Conservation (phyloP, 2,797 vertebrate species). For the Micrastur ruficollis region DNA sequence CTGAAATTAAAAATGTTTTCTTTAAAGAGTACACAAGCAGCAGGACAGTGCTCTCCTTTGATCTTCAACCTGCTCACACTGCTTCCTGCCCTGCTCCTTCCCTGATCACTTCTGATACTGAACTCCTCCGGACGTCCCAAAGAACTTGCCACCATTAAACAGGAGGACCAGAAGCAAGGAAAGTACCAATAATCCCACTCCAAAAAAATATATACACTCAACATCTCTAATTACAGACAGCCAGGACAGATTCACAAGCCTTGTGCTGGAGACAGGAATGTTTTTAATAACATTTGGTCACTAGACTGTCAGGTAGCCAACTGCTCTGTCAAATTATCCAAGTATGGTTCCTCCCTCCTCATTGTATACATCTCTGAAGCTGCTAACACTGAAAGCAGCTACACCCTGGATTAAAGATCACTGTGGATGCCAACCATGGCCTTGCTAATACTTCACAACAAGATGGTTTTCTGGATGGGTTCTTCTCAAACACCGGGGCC, state of each 20-base stretch:
- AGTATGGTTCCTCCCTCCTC: neutral
- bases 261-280: neutral
- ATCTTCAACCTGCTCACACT: neutral
- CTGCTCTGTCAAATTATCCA: neutral
- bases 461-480: neutral
- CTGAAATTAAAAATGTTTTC: neutral
- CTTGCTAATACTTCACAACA: neutral
- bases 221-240: conserved; percentile 21
- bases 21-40: neutral
- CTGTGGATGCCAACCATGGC: neutral
- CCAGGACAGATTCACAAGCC: neutral
- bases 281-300: neutral
- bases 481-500: neutral
- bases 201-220: neutral
- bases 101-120: neutral
- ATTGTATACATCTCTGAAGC: neutral
- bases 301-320: neutral
- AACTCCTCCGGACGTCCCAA: neutral
- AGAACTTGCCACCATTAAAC: neutral
- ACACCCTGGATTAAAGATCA: neutral
- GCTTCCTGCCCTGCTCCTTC: neutral
- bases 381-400: neutral
- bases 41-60: neutral
- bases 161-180: neutral
- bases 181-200: neutral